Conservation (phyloP, 92 coral and sea anemone genomes). For the Porites evermanni region DNA sequence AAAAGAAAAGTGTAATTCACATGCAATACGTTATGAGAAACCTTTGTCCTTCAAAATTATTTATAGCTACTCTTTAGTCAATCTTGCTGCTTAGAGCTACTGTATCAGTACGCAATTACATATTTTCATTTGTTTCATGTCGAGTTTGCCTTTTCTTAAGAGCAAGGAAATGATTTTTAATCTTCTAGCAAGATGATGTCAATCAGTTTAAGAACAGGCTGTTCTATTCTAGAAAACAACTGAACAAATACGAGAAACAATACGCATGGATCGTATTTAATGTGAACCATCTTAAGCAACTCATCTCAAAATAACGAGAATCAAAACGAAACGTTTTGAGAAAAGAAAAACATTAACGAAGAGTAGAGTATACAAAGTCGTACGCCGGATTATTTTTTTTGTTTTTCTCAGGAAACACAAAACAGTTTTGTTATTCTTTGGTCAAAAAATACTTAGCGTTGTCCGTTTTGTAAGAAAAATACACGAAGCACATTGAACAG, state of each 20-base stretch:
- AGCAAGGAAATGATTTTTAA: constrained; percentile 5
- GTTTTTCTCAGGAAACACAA: not conserved
- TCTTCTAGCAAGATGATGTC: constrained; percentile 31
- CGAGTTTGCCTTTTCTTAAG: constrained; percentile 20
- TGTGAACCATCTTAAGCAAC: not conserved
- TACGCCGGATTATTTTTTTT: not conserved
- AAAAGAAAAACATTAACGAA: not conserved
- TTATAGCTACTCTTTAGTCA: not conserved
- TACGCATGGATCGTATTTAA: not conserved
- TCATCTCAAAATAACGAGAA: not conserved
- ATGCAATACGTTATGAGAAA: too few relatives aligned
- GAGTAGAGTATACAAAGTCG: not conserved
- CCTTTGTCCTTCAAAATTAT: not conserved
- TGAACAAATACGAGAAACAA: constrained; percentile 23
- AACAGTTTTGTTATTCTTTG: constrained; percentile 24
- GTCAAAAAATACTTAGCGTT: constrained; percentile 44
- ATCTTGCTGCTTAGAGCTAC: not conserved
- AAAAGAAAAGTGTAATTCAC: not conserved
- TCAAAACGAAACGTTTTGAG: too few relatives aligned
- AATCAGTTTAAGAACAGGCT: constrained; percentile 22
- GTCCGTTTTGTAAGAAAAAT: constrained; percentile 37
- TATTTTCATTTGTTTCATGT: constrained; percentile 6
- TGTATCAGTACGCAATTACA: constrained; percentile 11
- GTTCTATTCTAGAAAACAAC: constrained; percentile 28
- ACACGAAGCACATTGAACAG: constrained; percentile 38